Base-by-base conservation (phyloP, 2,797 vertebrate genomes). In the Etheostoma nigrum region DNA sequence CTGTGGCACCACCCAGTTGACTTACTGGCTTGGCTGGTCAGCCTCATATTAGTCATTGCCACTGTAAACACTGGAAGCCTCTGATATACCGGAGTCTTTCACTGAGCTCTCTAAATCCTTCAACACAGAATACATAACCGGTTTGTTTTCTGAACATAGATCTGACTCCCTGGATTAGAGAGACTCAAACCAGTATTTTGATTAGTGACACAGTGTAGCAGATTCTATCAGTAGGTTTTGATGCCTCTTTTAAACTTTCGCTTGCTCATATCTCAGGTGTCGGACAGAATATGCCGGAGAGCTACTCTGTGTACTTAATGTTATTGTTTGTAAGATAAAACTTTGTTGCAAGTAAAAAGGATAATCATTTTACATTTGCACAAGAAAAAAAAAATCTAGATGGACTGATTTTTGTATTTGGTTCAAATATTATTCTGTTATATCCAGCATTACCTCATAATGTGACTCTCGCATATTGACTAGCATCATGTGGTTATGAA, bases 21-120 rank as follows among this genome's bases (percentile, higher is more conserved):
- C 10, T 15, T 10, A 47, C 21, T 52, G 54, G 57, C 52, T 51
- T 61, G n/a, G 19, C 23, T 65, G 65, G 10, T 75, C 36, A 15
- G 48, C 19, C 48, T 54, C 15, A 58, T 53, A 13, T 52, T 6
- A 45, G 8, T 72, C 18, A 54, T 16, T 62, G 27, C 9, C 11
- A 14, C 23, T 36, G 33, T 36, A 36, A 36, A 36, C 33, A 36
- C 33, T 64, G 8, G 47, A 61, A 12, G 14, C 48, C 25, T 74
- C 48, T 25, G 21, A 51, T 36, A 42, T 45, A 6, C 13, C 12
- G 12, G 36, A 59, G 65, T 54, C 27, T 69, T 27, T 14, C 14
- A n/a, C 69, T 53, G 13, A 27, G 36, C 53, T 11, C 6, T 61
- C 6, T 60, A 23, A 60, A 40, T 13, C 47, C 13, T 53, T 33